Conservation (phyloP, 1,140 invertebrate genomes). For the Venustaconcha ellipsiformis region DNA sequence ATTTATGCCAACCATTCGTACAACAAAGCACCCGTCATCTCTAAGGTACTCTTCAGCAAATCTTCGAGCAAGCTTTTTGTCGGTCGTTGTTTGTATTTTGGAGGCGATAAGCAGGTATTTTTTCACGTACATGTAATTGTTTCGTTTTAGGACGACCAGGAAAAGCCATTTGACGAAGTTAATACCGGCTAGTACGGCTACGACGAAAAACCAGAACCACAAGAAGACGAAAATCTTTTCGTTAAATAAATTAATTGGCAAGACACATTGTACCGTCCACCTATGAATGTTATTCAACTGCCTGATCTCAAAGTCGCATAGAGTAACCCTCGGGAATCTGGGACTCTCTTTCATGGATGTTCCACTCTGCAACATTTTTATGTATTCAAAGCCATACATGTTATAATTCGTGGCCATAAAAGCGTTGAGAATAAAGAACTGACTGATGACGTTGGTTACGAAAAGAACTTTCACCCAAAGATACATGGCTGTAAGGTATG, state of each 20-base stretch:
- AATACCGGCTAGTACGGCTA: slow-evolving; percentile 29
- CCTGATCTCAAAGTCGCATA: slow-evolving; percentile 71
- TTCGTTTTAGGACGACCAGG: slow-evolving; percentile 31
- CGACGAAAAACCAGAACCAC: slow-evolving; percentile 56
- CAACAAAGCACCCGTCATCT: slow-evolving; percentile 61
- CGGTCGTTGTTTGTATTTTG: slow-evolving; percentile 22
- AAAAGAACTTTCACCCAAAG: slow-evolving; percentile 59
- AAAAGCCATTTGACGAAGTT: slow-evolving; percentile 43
- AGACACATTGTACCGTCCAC: slow-evolving; percentile 68
- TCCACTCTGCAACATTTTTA: slow-evolving; percentile 62
- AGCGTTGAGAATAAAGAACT: slow-evolving; percentile 57
- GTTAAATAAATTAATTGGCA: slow-evolving; percentile 72
- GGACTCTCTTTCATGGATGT: slow-evolving; percentile 51
- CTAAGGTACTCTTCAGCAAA: slow-evolving; percentile 59
- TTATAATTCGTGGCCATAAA: slow-evolving; percentile 66
- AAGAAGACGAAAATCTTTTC: slow-evolving; percentile 69
- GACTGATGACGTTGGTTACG: slow-evolving; percentile 45
- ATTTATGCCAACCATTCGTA: slow-evolving; percentile 63
- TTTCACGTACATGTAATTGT: slow-evolving; percentile 50
- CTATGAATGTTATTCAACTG: slow-evolving; percentile 61
- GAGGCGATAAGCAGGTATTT: slow-evolving; percentile 42
- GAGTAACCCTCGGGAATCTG: slow-evolving; percentile 68
- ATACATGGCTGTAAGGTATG: slow-evolving; percentile 69
- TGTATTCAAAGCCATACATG: slow-evolving; percentile 68
- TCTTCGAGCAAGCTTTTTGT: slow-evolving; percentile 40